Evolutionary conservation across 2,113 vertebrate genomes (phyloP).

Genomic region (Sander lucioperca): DNA sequence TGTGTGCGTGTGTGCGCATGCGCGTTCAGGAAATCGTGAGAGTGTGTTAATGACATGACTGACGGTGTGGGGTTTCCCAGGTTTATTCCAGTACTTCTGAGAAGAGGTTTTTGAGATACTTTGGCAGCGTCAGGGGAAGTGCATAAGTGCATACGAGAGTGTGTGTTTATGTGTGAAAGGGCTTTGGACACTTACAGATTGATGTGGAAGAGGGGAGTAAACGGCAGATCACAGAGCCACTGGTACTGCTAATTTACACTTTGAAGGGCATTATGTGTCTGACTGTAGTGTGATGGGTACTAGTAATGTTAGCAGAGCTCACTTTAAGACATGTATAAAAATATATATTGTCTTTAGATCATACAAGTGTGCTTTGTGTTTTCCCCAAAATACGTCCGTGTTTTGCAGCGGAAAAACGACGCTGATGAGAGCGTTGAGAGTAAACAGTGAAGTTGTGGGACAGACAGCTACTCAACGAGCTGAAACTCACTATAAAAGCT

Average conservation of each 20-base stretch:
- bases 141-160: neutral
- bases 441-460: neutral
- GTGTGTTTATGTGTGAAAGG: neutral
- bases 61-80: slow-evolving; percentile 70
- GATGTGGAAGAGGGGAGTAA: slow-evolving; percentile 26
- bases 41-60: slow-evolving; percentile 29
- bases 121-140: slow-evolving; percentile 33
- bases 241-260: slow-evolving; percentile 6
- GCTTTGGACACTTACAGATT: slow-evolving; percentile 16
- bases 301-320: neutral
- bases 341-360: neutral
- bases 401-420: neutral
- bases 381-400: neutral
- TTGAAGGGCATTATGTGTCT: neutral
- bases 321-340: slow-evolving; percentile 5
- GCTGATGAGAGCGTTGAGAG: neutral
- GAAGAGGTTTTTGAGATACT: slow-evolving; percentile 47
- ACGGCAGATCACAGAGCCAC: neutral
- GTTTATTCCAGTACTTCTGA: slow-evolving; percentile 73
- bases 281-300: slow-evolving; percentile 3
- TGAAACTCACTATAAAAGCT: neutral
- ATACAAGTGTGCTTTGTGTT: neutral
- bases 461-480: neutral
- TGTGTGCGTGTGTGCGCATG: too few relatives aligned
- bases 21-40: neutral